Evolutionary conservation across 2,797 vertebrate genomes (phyloP).

Genomic region (Protonibea diacanthus): DNA sequence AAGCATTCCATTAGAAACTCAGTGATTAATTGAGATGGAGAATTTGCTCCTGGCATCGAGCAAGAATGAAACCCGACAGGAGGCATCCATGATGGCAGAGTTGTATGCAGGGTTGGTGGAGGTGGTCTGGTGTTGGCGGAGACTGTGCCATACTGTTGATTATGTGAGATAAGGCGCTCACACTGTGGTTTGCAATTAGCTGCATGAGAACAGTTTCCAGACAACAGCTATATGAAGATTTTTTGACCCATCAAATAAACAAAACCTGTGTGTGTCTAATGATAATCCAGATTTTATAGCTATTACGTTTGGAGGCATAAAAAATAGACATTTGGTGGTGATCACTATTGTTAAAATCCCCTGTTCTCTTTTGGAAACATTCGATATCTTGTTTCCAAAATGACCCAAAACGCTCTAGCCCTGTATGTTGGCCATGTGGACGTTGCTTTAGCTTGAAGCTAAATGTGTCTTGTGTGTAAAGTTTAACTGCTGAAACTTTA

Average conservation of each 20-base stretch:
- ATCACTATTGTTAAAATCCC: conserved; percentile 10
- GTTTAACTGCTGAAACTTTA: conserved; percentile 1
- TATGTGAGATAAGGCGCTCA: conserved; percentile 54
- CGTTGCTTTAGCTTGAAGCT: not conserved
- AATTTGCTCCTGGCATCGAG: conserved; percentile 74
- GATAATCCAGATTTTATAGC: conserved; percentile 57
- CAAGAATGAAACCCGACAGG: conserved; percentile 73
- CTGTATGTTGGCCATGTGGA: not conserved
- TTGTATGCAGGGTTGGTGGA: conserved; percentile 42
- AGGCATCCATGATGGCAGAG: conserved; percentile 65
- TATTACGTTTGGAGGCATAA: conserved; percentile 24
- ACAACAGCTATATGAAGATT: conserved; percentile 34
- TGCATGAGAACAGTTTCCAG: conserved; percentile 51
- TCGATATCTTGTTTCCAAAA: conserved; percentile 21
- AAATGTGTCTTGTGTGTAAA: not conserved
- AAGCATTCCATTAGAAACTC: conserved; percentile 85
- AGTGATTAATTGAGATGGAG: conserved; percentile 83
- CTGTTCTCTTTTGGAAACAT: conserved; percentile 7
- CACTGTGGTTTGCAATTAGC: conserved; percentile 62
- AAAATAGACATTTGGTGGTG: not conserved
- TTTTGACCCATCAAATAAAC: conserved; percentile 76
- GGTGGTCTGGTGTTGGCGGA: conserved; percentile 62
- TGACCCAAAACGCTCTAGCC: not conserved
- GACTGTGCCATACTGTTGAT: conserved; percentile 49
- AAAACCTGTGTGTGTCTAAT: conserved; percentile 72